phyloP scores from a whole-genome alignment of 2,888 invertebrate genomes.

The Cartodere bifasciata region DNA sequence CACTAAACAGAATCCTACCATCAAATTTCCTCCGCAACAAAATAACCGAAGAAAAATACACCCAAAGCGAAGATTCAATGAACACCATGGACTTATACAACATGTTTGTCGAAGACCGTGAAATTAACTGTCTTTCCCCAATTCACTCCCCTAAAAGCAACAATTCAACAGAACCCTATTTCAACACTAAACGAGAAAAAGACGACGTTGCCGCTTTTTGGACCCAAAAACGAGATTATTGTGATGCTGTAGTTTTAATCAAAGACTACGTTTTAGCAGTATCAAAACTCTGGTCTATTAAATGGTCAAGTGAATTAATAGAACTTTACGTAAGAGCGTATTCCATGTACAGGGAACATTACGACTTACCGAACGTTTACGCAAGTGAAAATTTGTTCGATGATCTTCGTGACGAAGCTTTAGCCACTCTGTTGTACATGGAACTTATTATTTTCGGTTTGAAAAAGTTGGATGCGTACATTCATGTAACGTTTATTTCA shows the following conservation, averaged over 20 bases:
- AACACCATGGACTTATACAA: conserved; percentile 50
- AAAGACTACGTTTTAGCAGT: conserved; percentile 46
- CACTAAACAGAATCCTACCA: conserved; percentile 53
- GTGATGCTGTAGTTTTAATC: conserved; percentile 47
- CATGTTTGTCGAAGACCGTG: conserved; percentile 39
- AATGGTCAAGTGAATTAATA: conserved; percentile 51
- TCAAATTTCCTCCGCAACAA: conserved; percentile 37
- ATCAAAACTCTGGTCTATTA: conserved; percentile 46
- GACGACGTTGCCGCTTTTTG: conserved; percentile 52
- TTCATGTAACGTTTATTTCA: conserved; percentile 37
- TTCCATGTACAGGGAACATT: conserved; percentile 40
- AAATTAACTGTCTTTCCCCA: conserved; percentile 24
- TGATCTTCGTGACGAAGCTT: conserved; percentile 35
- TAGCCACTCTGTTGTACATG: conserved; percentile 39
- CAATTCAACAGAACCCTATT: conserved; percentile 40
- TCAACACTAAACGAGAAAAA: conserved; percentile 50
- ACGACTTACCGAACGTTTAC: conserved; percentile 38
- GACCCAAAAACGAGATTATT: conserved; percentile 42
- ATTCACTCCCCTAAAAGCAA: conserved; percentile 24
- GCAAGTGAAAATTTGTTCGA: conserved; percentile 31
- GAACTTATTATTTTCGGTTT: conserved; percentile 36
- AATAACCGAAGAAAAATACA: conserved; percentile 36
- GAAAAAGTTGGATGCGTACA: conserved; percentile 15
- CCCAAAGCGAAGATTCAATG: conserved; percentile 41
- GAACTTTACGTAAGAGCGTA: conserved; percentile 49